These are phyloP conservation scores for Philereme transversata DNA, from an alignment of 2,888 invertebrate species.

Conservation along the genomic window DNA sequence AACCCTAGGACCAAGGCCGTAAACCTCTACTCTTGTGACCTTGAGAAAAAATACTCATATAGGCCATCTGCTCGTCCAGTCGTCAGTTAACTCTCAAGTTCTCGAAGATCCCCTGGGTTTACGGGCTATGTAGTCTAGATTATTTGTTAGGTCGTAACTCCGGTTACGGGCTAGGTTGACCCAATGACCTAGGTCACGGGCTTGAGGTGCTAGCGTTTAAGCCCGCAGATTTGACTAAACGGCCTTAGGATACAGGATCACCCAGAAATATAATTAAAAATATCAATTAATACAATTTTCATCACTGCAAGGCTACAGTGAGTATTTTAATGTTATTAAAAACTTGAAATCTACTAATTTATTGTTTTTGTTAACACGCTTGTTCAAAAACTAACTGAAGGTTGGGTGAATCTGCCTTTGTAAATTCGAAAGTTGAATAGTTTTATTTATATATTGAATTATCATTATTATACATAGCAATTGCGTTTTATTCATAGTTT, in stretches of 20 bases:
- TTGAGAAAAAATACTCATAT: not conserved
- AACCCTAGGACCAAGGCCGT: slow-evolving; percentile 1
- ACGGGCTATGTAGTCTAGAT: not conserved
- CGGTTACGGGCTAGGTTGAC: slow-evolving; percentile 1
- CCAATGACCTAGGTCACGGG: not conserved
- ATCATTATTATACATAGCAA: slow-evolving; percentile 8
- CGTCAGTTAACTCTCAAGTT: too few species aligned
- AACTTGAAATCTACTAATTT: not conserved
- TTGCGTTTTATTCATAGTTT: slow-evolving; percentile 26
- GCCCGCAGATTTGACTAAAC: slow-evolving; percentile 23
- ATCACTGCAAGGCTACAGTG: not conserved
- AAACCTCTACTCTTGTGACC: not conserved
- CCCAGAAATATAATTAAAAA: not conserved
- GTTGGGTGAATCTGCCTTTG: not conserved
- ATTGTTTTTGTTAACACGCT: not conserved
- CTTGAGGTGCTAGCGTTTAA: slow-evolving; percentile 1
- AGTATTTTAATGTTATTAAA: not conserved
- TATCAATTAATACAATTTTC: not conserved
- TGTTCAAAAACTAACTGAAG: not conserved
- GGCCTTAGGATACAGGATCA: slow-evolving; percentile 14
- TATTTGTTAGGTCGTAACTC: not conserved
- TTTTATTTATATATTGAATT: slow-evolving; percentile 25
- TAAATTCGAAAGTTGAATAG: not conserved
- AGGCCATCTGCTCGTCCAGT: too few species aligned
- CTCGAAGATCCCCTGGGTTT: too few species aligned